Percentiles rank a stretch among this genome's conserved stretches.
Conservation (phyloP, 2,113 vertebrate species). For the Regulus satrapa region DNA sequence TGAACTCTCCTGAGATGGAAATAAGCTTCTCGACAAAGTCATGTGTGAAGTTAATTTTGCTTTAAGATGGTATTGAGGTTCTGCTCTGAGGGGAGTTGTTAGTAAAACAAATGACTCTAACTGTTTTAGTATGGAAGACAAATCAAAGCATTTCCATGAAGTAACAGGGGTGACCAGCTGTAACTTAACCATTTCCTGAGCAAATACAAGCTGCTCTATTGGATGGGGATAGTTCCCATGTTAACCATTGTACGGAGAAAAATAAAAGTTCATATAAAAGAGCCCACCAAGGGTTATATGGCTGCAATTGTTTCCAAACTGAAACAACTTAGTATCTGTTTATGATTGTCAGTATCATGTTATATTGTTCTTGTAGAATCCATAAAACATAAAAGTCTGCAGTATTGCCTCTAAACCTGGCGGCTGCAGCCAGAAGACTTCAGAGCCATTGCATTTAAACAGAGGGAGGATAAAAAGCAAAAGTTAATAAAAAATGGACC, state of each 20-base stretch:
- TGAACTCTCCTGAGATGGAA: not conserved
- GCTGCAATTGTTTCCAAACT: slow-evolving; percentile 69
- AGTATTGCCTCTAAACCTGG: slow-evolving; percentile 52
- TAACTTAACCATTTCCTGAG: slow-evolving; percentile 71
- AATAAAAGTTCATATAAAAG: slow-evolving; percentile 72
- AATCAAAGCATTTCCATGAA: slow-evolving; percentile 68
- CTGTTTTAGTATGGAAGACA: slow-evolving; percentile 67
- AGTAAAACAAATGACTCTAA: slow-evolving; percentile 65
- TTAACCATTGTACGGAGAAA: slow-evolving; percentile 66
- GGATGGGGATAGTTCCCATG: slow-evolving; percentile 47
- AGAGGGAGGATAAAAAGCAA: not conserved
- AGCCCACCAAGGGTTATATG: slow-evolving; percentile 72
- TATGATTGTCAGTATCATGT: slow-evolving; percentile 72
- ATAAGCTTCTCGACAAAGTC: slow-evolving; percentile 55
- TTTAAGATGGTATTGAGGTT: slow-evolving; percentile 35
- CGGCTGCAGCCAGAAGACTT: not conserved
- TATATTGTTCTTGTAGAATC: slow-evolving; percentile 74
- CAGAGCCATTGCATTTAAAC: not conserved
- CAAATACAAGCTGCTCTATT: slow-evolving; percentile 57
- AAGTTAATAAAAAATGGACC: slow-evolving; percentile 31
- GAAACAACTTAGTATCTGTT: slow-evolving; percentile 73
- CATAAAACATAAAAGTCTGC: slow-evolving; percentile 68
- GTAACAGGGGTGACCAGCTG: slow-evolving; percentile 43
- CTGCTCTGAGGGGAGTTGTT: slow-evolving; percentile 60
- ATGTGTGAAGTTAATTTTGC: slow-evolving; percentile 64